These are phyloP conservation scores for Microcebus ravelobensis DNA, from an alignment of 2,113 vertebrate genomes.

Conservation along the genomic window DNA sequence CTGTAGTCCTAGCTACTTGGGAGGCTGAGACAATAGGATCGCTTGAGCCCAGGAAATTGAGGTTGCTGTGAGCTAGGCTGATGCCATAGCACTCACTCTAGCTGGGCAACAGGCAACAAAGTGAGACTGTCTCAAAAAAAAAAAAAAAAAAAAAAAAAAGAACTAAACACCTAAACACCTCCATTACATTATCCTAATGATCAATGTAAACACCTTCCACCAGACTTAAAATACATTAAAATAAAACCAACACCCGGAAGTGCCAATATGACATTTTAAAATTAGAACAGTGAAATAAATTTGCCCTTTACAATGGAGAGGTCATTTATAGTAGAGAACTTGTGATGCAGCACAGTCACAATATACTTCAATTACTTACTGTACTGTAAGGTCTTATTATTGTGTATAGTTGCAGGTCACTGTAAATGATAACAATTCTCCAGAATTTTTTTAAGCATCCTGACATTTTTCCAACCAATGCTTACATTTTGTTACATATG, in stretches of 20 bases:
- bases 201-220: neutral
- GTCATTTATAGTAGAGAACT: neutral
- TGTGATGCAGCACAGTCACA: neutral
- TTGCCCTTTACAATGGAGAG: neutral
- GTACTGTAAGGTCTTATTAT: neutral
- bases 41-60: no score
- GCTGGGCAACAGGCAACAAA: no score
- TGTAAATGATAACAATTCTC: neutral
- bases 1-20: no score
- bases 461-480: neutral
- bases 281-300: neutral
- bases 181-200: neutral
- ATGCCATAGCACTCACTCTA: no score
- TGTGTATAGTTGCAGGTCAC: no score
- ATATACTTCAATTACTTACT: neutral
- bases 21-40: no score
- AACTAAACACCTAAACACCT: neutral
- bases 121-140: no score
- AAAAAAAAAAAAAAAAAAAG: neutral
- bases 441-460: neutral
- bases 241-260: neutral
- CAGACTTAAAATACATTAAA: neutral
- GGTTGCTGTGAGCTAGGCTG: no score
- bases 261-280: neutral
- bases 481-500: neutral